These are phyloP conservation scores for Mallotus villosus DNA, from an alignment of 2,797 vertebrate species.

Conservation along the genomic window DNA sequence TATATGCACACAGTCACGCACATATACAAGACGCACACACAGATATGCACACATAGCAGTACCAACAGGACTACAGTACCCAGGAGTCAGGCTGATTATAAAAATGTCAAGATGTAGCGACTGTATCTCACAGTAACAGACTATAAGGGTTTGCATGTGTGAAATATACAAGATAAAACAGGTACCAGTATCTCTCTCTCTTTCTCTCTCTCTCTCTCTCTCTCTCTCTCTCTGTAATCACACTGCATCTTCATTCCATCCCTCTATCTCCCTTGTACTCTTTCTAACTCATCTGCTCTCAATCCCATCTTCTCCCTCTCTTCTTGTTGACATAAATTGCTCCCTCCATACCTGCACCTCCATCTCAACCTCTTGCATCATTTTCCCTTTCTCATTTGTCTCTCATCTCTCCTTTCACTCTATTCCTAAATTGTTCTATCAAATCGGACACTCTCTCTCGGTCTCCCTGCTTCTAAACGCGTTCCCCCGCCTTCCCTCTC, in stretches of 20 bases:
- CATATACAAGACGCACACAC: not conserved
- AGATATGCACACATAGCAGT: not conserved
- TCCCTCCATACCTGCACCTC: too few species aligned
- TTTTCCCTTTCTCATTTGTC: constrained; percentile 5
- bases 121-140: too few species aligned
- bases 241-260: not conserved
- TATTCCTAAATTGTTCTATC: too few species aligned
- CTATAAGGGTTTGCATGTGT: not conserved
- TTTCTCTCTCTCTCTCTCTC: not conserved
- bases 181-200: not conserved
- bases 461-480: too few species aligned
- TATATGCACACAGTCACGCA: not conserved
- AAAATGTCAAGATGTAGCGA: not conserved
- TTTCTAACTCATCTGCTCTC: not conserved
- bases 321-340: too few species aligned
- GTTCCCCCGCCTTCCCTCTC: too few species aligned
- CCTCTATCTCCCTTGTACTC: not conserved
- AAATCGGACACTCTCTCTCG: too few species aligned
- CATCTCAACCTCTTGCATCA: not conserved
- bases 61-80: not conserved
- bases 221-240: not conserved
- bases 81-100: not conserved
- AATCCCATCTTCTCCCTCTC: too few species aligned
- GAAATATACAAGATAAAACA: not conserved
- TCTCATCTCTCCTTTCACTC: too few species aligned